Percentiles rank a stretch among this genome's conserved stretches.
Evolutionary conservation across 2,797 vertebrate genomes (phyloP).

Genomic region (Columba guinea): DNA sequence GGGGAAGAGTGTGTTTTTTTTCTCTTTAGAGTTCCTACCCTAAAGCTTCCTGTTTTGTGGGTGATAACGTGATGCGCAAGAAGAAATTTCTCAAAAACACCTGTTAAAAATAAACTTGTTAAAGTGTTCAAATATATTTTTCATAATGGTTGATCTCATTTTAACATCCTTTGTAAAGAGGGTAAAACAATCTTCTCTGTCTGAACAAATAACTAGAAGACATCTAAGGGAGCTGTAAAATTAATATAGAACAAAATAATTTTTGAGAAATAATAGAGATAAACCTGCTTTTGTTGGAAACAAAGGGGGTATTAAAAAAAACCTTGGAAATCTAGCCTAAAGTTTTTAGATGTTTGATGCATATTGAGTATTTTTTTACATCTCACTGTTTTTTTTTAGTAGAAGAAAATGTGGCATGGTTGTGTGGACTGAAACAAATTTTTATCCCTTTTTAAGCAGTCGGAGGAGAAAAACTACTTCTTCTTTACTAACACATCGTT

Average conservation of each 20-base stretch:
- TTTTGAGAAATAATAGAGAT: not conserved
- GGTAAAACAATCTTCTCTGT: not conserved
- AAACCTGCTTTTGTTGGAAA: not conserved
- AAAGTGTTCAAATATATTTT: not conserved
- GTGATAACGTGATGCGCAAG: not conserved
- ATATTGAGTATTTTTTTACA: not conserved
- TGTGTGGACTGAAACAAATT: not conserved
- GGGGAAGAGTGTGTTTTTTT: not conserved
- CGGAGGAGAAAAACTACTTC: not conserved
- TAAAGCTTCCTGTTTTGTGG: slow-evolving; percentile 46
- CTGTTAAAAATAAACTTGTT: not conserved
- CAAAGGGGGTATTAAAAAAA: not conserved
- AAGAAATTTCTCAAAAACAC: not conserved
- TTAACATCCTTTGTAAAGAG: not conserved
- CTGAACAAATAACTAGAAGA: not conserved
- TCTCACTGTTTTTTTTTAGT: not conserved
- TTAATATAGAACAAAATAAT: not conserved
- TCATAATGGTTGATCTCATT: not conserved
- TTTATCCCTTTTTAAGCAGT: not conserved
- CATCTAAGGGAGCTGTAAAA: not conserved
- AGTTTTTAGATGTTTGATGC: not conserved
- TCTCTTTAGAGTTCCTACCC: not conserved
- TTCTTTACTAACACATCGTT: not conserved
- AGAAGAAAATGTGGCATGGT: not conserved
- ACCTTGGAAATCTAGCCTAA: not conserved